phyloP scores from a whole-genome alignment of 2,888 invertebrate species.

The Rapana venosa region DNA sequence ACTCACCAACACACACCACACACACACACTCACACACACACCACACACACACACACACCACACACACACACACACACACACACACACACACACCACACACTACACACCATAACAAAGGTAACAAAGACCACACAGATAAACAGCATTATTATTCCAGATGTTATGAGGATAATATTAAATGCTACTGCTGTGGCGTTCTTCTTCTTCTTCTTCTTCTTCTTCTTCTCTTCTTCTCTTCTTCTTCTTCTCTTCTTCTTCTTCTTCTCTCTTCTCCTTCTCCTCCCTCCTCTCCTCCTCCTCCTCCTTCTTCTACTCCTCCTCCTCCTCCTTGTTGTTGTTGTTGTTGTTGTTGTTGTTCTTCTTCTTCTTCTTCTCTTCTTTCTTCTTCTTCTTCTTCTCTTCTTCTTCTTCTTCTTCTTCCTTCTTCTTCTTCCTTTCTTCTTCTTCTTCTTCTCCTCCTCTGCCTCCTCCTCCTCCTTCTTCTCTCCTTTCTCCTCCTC shows the following conservation, averaged over 20 bases:
- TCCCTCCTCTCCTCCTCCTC: neutral
- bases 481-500: neutral
- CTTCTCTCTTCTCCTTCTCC: neutral
- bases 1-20: no score
- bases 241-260: no score
- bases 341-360: neutral
- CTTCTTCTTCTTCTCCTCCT: neutral
- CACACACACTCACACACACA: neutral
- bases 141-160: no score
- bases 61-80: conserved; percentile 8
- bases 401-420: no score
- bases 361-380: neutral
- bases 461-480: neutral
- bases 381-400: neutral
- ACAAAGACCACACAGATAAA: no score
- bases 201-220: no score
- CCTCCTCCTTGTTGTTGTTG: neutral
- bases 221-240: no score
- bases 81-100: neutral
- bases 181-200: no score
- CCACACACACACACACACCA: conserved; percentile 3
- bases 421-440: neutral
- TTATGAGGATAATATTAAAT: no score
- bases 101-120: no score
- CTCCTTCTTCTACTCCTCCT: neutral